These are phyloP conservation scores for Coregonus sp. DNA, from an alignment of 2,797 vertebrate genomes.

Conservation along the genomic window DNA sequence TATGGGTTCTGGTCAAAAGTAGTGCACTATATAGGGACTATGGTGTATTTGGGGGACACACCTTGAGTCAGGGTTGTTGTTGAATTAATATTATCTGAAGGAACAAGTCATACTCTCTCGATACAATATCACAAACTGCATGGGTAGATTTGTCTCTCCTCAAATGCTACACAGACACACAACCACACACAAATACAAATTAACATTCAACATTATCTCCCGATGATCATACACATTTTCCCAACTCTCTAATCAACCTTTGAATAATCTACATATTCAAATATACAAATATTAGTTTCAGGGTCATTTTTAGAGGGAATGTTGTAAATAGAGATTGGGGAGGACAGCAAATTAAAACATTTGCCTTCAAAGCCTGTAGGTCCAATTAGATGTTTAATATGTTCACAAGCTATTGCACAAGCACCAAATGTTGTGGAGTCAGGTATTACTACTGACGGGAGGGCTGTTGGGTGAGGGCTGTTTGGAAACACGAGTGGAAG, in stretches of 20 bases:
- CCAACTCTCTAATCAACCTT: slow-evolving; percentile 15
- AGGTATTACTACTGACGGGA: slow-evolving; percentile 66
- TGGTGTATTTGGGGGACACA: no score
- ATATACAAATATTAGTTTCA: slow-evolving; percentile 42
- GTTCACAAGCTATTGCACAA: slow-evolving; percentile 72
- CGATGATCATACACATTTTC: slow-evolving; percentile 16
- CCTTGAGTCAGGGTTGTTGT: background rate
- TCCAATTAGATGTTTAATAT: slow-evolving; percentile 76
- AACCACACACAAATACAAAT: slow-evolving; percentile 7
- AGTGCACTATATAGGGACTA: no score
- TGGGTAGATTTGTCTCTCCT: background rate
- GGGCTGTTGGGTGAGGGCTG: slow-evolving; percentile 53
- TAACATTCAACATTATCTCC: background rate
- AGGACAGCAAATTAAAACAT: slow-evolving; percentile 64
- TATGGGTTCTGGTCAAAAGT: background rate
- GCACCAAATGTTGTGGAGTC: slow-evolving; percentile 66
- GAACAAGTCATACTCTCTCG: background rate
- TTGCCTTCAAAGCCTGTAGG: slow-evolving; percentile 67
- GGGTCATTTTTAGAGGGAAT: slow-evolving; percentile 39
- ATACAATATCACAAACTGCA: slow-evolving; percentile 5
- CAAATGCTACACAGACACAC: no score
- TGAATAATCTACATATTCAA: slow-evolving; percentile 31
- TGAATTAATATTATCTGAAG: background rate
- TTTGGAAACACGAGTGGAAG: slow-evolving; percentile 36
- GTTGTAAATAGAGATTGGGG: slow-evolving; percentile 47